Evolutionary conservation across 37 sponge, comb jelly and placozoan genomes (phyloP), one percentile per base, ranked within the genome.

Genomic region (Mnemiopsis leidyi): DNA sequence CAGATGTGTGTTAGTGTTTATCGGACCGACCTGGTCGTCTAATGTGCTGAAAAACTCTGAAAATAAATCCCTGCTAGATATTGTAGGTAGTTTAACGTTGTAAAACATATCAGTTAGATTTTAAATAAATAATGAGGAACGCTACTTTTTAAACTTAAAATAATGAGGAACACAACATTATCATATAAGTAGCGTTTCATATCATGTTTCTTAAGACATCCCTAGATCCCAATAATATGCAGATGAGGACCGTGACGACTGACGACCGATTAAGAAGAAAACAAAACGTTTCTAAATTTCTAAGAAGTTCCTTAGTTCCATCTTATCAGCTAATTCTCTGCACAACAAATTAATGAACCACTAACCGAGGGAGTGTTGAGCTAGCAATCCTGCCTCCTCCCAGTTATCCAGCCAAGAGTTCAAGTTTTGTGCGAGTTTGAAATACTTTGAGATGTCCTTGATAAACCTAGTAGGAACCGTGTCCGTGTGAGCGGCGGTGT

Each of bases 1-100:
- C 5, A 85, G 32, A 28, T 85, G 90, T 5, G 90, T 85, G 26
- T n/a, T 38, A 0, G 40, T 25, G 24, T 7, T 40, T 9, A 85
- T 33, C 0, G 90, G 26, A 40, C 90, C 39, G 0, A 38, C 40
- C 39, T 85, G 90, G 0, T 38, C 40, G 36, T 85, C 90, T 0
- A 85, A 61, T 25, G 38, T 25, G 90, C 21, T 23, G 61, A 85
- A 85, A 26, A 85, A 85, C n/a, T 29, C 90, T 85, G 90, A n/a
- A 39, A 85, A 21, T 13, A 85, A 23, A 31, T 79, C 34, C 20
- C 23, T 16, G 73, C 13, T 48, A 48, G 61, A 48, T 18, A 18
- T 48, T 48, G 13, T 5, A 18, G 13, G 5, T 5, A 13, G 61
- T 48, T 48, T 48, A 48, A 48, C n/a, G n/a, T n/a, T n/a, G n/a